Base-by-base conservation (phyloP, 1,140 invertebrate species). In the Andrena cerasifolii region DNA sequence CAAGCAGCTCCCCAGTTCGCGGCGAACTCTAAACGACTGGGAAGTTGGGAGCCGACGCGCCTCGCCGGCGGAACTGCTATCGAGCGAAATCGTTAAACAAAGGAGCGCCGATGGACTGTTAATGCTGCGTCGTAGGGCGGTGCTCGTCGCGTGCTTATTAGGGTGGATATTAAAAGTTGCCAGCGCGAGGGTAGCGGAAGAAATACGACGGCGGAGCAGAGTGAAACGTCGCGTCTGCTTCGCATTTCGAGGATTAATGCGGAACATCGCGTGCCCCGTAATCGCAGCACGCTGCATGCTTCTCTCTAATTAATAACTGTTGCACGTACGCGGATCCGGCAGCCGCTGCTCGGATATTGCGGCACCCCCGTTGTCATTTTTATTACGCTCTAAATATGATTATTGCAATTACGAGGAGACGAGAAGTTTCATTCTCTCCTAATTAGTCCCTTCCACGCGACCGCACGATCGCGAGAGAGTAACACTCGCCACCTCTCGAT, bases 261-360 rank as follows among this genome's bases (percentile, higher is more conserved):
- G 2, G n/a, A 54, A 43, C 58, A 53, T 2, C 56, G 51, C 36
- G 51, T 31, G 70, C 45, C 43, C 26, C 2, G 70, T 28, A 65
- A 73, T 65, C 59, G 24, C 21, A 31, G 77, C 67, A 78, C 24
- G 75, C 21, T 45, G 61, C 51, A 79, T 47, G 70, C 18, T 43
- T 40, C 51, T 16, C 12, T 24, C 54, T 74, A 66, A 74, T 79
- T 79, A 74, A 79, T 45, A 67, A 70, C 45, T 62, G 67, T 72
- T 56, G 59, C 47, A 73, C n/a, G 40, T 31, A 54, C 47, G 65
- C 43, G 33, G 33, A 18, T 59, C 6, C 40, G 14, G 12, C 16
- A 53, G 31, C 8, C 12, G n/a, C 31, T 14, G n/a, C 47, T 2
- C 12, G 40, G 65, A 33, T 45, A 71, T 47, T 28, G 54, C 10